phyloP scores from a whole-genome alignment of 1,140 invertebrate species.

The Cyphomyrmex costatus region DNA sequence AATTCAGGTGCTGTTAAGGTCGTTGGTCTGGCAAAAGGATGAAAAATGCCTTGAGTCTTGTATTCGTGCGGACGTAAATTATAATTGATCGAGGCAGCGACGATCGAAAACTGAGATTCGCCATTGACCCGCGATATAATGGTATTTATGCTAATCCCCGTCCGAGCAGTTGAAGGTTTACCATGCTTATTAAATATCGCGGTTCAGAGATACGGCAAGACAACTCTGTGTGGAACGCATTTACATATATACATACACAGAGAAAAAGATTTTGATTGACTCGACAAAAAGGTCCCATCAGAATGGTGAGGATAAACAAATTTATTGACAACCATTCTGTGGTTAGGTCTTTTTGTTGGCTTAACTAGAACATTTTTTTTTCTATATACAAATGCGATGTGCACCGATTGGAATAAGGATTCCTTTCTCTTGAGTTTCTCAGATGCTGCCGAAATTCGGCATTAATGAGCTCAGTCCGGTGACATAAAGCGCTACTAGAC shows the following conservation, averaged over 20 bases:
- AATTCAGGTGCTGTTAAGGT: conserved; percentile 5
- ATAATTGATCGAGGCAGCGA: conserved; percentile 43
- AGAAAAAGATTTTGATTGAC: no score
- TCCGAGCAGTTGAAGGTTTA: not conserved
- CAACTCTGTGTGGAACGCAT: conserved; percentile 2
- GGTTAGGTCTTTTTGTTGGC: no score
- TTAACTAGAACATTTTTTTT: no score
- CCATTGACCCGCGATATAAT: conserved; percentile 30
- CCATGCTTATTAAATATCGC: conserved; percentile 24
- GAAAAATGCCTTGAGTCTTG: not conserved
- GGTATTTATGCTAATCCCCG: conserved; percentile 37
- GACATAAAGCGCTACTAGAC: conserved; percentile 55
- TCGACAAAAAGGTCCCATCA: no score
- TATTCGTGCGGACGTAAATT: conserved; percentile 47
- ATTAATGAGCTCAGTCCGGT: conserved; percentile 41
- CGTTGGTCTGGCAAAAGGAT: conserved; percentile 5
- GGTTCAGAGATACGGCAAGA: conserved; percentile 9
- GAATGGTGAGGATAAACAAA: no score
- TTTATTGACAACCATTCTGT: no score
- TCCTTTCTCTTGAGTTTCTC: not conserved
- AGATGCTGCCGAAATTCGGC: conserved; percentile 18
- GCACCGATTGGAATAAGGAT: not conserved
- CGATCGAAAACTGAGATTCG: conserved; percentile 15
- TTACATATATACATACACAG: not conserved
- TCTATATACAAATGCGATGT: not conserved